Evolutionary conservation across 2,113 vertebrate genomes (phyloP).

Genomic region (Rallus limicola): DNA sequence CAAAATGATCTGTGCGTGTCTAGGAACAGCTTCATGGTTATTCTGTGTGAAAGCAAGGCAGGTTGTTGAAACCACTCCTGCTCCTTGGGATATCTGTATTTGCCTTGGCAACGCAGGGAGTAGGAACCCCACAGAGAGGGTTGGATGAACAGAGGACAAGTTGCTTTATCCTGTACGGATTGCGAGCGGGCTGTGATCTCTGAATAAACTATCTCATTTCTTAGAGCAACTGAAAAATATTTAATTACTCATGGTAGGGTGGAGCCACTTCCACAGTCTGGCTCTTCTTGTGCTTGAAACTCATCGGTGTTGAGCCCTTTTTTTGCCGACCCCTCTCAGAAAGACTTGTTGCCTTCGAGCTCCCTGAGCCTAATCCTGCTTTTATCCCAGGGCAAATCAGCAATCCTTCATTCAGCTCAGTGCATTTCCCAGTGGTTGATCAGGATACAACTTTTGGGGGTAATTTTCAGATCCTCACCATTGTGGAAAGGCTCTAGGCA

Average conservation of each 20-base stretch:
- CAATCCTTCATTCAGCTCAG: background rate
- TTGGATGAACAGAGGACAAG: background rate
- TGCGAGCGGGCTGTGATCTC: background rate
- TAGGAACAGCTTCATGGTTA: background rate
- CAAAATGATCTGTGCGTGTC: constrained; percentile 3
- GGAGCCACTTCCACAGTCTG: background rate
- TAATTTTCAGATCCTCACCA: background rate
- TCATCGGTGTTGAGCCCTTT: background rate
- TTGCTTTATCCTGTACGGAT: background rate
- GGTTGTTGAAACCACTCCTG: background rate
- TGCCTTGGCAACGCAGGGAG: constrained; percentile 38
- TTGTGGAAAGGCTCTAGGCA: background rate
- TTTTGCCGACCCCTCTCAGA: accelerated
- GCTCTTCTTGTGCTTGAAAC: background rate
- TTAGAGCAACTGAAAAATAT: background rate
- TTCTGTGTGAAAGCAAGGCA: background rate
- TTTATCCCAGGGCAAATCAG: background rate
- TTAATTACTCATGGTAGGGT: constrained; percentile 21
- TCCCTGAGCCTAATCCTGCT: background rate
- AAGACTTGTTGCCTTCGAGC: background rate
- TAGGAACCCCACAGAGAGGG: background rate
- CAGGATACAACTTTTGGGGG: background rate
- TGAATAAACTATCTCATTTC: background rate
- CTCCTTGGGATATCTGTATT: constrained; percentile 39
- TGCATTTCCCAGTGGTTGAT: background rate